Percentiles rank a stretch among this genome's conserved stretches.
These are phyloP conservation scores for Amphipyra tragopoginis DNA, from an alignment of 2,888 invertebrate species.

Conservation along the genomic window DNA sequence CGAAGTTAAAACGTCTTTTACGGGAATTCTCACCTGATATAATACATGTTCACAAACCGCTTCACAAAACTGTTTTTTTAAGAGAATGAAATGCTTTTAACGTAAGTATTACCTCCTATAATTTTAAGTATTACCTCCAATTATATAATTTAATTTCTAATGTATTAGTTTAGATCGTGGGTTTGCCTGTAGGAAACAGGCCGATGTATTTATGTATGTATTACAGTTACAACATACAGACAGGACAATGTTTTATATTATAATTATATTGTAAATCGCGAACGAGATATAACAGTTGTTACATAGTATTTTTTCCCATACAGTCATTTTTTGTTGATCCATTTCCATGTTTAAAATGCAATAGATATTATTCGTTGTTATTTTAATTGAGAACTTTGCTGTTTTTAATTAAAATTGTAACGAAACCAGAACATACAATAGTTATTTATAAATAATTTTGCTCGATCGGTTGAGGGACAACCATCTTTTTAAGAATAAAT, in stretches of 20 bases:
- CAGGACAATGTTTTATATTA: slow-evolving; percentile 69
- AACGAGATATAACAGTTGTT: slow-evolving; percentile 85
- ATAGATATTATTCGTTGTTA: slow-evolving; percentile 77
- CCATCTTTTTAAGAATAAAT: slow-evolving; percentile 76
- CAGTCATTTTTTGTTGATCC: slow-evolving; percentile 84
- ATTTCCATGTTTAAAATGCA: slow-evolving; percentile 89
- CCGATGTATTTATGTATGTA: slow-evolving; percentile 55
- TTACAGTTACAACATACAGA: slow-evolving; percentile 57
- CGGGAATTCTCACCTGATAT: slow-evolving; percentile 56
- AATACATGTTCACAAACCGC: slow-evolving; percentile 80
- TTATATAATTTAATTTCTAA: slow-evolving; percentile 79
- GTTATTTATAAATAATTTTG: slow-evolving; percentile 83
- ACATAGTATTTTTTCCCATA: slow-evolving; percentile 87
- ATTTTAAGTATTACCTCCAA: slow-evolving; percentile 87
- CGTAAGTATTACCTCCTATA: slow-evolving; percentile 88
- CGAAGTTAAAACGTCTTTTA: slow-evolving; percentile 32
- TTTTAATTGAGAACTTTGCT: slow-evolving; percentile 50
- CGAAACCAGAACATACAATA: slow-evolving; percentile 83
- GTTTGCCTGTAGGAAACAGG: slow-evolving; percentile 42
- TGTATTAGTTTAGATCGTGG: slow-evolving; percentile 66
- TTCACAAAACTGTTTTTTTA: slow-evolving; percentile 63
- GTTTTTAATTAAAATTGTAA: slow-evolving; percentile 52
- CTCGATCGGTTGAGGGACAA: slow-evolving; percentile 73
- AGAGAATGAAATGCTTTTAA: slow-evolving; percentile 75
- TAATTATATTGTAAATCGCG: slow-evolving; percentile 85